Evolutionary conservation across 2,113 vertebrate genomes (phyloP), one percentile per base, ranked within the genome.

Genomic region (Heterotilapia buettikoferi): DNA sequence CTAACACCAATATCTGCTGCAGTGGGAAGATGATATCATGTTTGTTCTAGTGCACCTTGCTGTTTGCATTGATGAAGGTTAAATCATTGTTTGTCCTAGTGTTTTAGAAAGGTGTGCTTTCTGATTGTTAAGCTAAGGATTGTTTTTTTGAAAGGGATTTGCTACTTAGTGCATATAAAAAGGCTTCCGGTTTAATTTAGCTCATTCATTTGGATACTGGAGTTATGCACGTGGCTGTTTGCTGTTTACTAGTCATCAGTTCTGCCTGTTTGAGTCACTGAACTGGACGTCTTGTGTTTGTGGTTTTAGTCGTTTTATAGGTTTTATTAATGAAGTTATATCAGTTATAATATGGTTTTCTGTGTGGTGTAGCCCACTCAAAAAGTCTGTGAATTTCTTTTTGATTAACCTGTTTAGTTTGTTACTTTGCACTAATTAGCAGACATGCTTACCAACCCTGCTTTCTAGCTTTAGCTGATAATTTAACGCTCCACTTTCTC

Each of bases 61-160:
- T 1, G 26, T 89, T 86, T 80, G 54, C 43, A 43, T 56, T 16
- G n/a, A 7, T 43, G 50, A 89, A 79, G 86, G 87, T 83, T 59
- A 78, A 66, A 80, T 85, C 7, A 61, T 50, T 24, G 26, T 85
- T 82, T 84, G 76, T 9, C 40, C 4, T 78, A 10, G 59, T 19
- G 76, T 57, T 87, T 84, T 84, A 36, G 26, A 61, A 47, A 24
- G 3, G 24, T 29, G 1, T 18, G n/a, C 29, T 13, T 63, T 24
- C 21, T 45, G 18, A 88, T 24, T 24, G 59, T 76, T 12, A 24
- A 47, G 14, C 29, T 40, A 21, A 47, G 12, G 29, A 50, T 6
- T 4, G 31, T 53, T 26, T 63, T 38, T 36, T 36, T 16, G 16
- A 53, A 0, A 33, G 68, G 4, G 5, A 47, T n/a, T 36, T 5